Evolutionary conservation across 1,140 invertebrate genomes (phyloP).

Genomic region (Lepidostoma basale): DNA sequence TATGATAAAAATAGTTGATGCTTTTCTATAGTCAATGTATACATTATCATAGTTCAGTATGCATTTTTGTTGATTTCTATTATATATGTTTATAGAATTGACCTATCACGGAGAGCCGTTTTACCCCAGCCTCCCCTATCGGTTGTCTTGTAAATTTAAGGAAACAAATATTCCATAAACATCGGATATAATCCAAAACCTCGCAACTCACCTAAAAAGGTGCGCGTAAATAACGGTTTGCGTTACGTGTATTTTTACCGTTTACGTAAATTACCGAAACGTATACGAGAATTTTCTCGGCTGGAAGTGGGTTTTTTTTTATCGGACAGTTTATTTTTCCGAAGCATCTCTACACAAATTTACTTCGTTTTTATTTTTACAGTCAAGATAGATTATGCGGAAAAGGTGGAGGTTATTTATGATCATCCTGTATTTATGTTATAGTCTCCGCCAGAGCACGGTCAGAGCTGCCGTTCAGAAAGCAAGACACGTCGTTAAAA

Average conservation of each 20-base stretch:
- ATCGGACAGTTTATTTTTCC: background rate
- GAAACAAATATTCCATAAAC: constrained; percentile 4
- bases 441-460: too few relatives aligned
- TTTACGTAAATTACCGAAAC: constrained; percentile 8
- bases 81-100: too few relatives aligned
- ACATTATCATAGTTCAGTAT: too few relatives aligned
- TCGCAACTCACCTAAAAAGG: constrained; percentile 6
- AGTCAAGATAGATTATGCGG: background rate
- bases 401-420: constrained; percentile 11
- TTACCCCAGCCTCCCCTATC: too few relatives aligned
- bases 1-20: too few relatives aligned
- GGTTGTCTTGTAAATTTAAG: background rate
- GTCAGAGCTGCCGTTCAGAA: too few relatives aligned
- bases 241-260: background rate
- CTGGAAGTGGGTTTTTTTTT: constrained; percentile 1
- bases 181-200: background rate
- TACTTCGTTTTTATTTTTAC: constrained; percentile 14
- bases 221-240: constrained; percentile 2
- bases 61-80: too few relatives aligned
- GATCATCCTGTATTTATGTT: constrained; percentile 4
- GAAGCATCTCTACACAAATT: constrained; percentile 2
- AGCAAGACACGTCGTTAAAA: too few relatives aligned
- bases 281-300: background rate
- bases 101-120: too few relatives aligned
- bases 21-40: too few relatives aligned